Evolutionary conservation across 2,797 vertebrate species (phyloP), one percentile per base, ranked within the genome.

Genomic region (Gadopsis bispinosus): DNA sequence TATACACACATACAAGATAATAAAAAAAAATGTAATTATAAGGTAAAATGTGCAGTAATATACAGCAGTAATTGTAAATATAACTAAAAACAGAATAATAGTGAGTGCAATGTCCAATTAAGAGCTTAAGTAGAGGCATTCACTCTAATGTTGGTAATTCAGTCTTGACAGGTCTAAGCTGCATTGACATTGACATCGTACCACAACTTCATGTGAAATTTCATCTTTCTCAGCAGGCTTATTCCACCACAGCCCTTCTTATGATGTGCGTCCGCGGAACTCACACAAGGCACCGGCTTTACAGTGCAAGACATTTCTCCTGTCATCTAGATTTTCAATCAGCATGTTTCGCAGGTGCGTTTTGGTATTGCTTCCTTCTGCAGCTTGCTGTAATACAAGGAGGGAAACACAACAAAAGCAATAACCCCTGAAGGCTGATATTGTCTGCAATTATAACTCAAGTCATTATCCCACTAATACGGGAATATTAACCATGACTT

Each of bases 91-190:
- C n/a, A n/a, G n/a, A n/a, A n/a, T n/a, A n/a, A n/a, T n/a, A n/a
- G n/a, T n/a, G n/a, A n/a, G n/a, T n/a, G n/a, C n/a, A n/a, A n/a
- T n/a, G n/a, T n/a, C n/a, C n/a, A n/a, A n/a, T n/a, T n/a, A n/a
- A n/a, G n/a, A n/a, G 50, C 71, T 76, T 79, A 83, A 74, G 79
- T 37, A 13, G 7, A 63, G 48, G 81, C 71, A 79, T 79, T 81
- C 45, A 55, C 29, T 22, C 62, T 91, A 83, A 92, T 84, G 89
- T 87, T 4, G 75, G 59, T 88, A 86, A 90, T 87, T 58, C 85
- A 45, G 43, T 54, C 69, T 79, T 89, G 90, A 90, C 92, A 91
- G 69, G 55, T 82, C 72, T 85, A 67, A 86, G 69, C 87, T 83
- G 73, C 67, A 48, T 77, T 84, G 69, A 90, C 75, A 83, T 56